These are phyloP conservation scores for Nemapogon koenigi DNA, from an alignment of 2,888 invertebrate species.

Conservation along the genomic window DNA sequence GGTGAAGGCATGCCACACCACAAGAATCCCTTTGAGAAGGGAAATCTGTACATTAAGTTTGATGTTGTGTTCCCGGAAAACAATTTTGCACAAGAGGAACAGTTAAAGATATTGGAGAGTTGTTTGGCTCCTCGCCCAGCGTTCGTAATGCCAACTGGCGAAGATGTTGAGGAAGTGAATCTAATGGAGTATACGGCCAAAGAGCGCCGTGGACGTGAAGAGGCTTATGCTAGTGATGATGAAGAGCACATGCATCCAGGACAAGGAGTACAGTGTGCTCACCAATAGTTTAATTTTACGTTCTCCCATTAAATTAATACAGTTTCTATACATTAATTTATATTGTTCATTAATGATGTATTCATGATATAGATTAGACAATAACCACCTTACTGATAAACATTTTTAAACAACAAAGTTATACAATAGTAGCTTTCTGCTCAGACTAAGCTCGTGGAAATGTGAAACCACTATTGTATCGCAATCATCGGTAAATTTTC, in stretches of 20 bases:
- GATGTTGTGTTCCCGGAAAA: conserved; percentile 84
- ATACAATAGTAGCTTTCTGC: no score
- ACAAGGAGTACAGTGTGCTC: conserved; percentile 79
- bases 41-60: conserved; percentile 87
- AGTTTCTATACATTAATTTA: no score
- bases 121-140: conserved; percentile 76
- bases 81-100: conserved; percentile 75
- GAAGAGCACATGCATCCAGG: conserved; percentile 59
- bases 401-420: no score
- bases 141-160: conserved; percentile 76
- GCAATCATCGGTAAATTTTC: no score
- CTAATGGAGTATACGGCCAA: conserved; percentile 76
- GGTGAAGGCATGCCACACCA: conserved; percentile 92
- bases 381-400: no score
- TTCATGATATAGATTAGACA: no score
- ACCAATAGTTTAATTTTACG: conserved; percentile 74
- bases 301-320: no score
- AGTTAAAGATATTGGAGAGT: conserved; percentile 72
- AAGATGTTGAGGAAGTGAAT: conserved; percentile 87
- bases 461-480: no score
- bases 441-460: no score
- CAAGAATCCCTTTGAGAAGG: conserved; percentile 85
- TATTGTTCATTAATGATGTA: no score
- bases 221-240: conserved; percentile 76
- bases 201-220: conserved; percentile 64